phyloP scores from a whole-genome alignment of 2,888 invertebrate genomes.

The Drosophila fungiperda region DNA sequence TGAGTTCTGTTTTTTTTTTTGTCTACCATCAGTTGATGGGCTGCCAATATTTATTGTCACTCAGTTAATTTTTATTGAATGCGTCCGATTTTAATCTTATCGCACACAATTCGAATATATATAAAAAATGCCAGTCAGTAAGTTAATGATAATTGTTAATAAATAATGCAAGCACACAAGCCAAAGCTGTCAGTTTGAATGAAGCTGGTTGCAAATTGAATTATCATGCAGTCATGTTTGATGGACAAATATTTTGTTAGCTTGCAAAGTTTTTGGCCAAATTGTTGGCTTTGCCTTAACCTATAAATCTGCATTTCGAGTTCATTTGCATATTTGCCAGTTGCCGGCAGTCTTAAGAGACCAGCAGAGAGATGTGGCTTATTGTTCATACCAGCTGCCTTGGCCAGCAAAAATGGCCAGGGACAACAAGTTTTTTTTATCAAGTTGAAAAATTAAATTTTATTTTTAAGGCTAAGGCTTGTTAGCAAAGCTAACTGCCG shows the following conservation, averaged over 20 bases:
- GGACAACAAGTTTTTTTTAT: constrained; percentile 12
- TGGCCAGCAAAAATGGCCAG: not conserved
- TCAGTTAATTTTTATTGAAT: constrained; percentile 1
- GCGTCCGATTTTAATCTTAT: constrained; percentile 20
- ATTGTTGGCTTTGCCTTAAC: constrained; percentile 45
- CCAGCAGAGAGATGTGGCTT: not conserved
- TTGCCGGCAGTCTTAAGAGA: constrained; percentile 1
- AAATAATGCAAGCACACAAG: constrained; percentile 31
- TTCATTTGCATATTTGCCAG: constrained; percentile 59
- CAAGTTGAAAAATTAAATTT: constrained; percentile 72
- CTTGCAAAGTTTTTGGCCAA: constrained; percentile 24
- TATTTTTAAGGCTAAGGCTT: constrained; percentile 56
- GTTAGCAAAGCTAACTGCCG: constrained; percentile 44
- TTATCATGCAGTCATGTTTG: constrained; percentile 25
- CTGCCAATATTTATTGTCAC: not conserved
- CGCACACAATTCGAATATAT: constrained; percentile 9
- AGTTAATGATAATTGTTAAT: constrained; percentile 50
- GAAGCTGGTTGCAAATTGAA: constrained; percentile 1
- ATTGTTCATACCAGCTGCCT: constrained; percentile 3
- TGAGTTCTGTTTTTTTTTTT: not conserved
- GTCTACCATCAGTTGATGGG: not conserved
- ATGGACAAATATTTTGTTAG: constrained; percentile 38
- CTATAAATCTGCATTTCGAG: constrained; percentile 75
- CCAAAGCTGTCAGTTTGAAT: constrained; percentile 12
- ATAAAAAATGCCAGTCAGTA: constrained; percentile 4